A percentile compares a stretch with the other conserved stretches of the same genome.
phyloP scores from a whole-genome alignment of 2,797 vertebrate genomes.

The Cyprinella venusta region DNA sequence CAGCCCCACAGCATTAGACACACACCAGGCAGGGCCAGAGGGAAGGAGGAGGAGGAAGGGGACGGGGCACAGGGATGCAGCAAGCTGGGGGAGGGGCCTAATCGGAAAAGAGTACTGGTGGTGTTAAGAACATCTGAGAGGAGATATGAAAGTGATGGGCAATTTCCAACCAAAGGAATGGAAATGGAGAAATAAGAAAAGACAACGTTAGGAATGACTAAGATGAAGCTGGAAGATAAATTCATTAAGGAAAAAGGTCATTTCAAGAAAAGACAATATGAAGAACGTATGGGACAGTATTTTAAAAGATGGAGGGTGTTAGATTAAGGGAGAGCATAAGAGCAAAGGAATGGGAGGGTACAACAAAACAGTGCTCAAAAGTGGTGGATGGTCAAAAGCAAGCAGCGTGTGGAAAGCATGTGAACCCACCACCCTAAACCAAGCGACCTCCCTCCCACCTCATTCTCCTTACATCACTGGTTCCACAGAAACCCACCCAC shows the following conservation, averaged over 20 bases:
- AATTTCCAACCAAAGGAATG: slow-evolving; percentile 40
- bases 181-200: slow-evolving; percentile 30
- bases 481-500: slow-evolving; percentile 18
- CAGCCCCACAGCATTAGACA: slow-evolving; percentile 81
- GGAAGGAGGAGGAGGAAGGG: slow-evolving; percentile 51
- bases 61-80: slow-evolving; percentile 61
- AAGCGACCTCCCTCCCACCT: slow-evolving; percentile 38
- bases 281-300: background rate
- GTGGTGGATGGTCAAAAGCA: slow-evolving; percentile 44
- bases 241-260: slow-evolving; percentile 20
- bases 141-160: background rate
- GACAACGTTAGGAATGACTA: background rate
- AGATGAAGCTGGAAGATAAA: background rate
- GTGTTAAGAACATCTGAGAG: background rate
- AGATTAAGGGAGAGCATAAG: background rate
- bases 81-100: slow-evolving; percentile 68
- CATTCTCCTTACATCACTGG: slow-evolving; percentile 36
- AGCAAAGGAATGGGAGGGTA: slow-evolving; percentile 17
- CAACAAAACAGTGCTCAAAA: slow-evolving; percentile 19
- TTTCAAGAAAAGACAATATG: background rate
- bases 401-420: slow-evolving; percentile 51
- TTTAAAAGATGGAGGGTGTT: background rate
- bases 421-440: slow-evolving; percentile 49
- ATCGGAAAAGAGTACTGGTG: slow-evolving; percentile 66
- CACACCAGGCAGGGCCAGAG: slow-evolving; percentile 77